Evolutionary conservation across 2,113 vertebrate genomes (phyloP).

Genomic region (Mandrillus leucophaeus): DNA sequence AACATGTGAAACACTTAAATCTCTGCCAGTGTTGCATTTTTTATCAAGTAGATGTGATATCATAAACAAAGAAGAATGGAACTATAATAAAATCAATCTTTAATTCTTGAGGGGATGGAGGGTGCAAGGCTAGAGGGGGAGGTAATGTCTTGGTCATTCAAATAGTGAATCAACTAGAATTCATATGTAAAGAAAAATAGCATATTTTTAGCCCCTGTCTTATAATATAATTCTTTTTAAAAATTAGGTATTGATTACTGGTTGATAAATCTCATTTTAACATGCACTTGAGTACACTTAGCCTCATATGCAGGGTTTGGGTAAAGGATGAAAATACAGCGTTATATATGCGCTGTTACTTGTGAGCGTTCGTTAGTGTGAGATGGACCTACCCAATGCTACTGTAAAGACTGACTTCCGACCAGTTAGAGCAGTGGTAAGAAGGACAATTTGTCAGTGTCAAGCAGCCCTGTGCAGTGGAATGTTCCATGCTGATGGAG

Average conservation of each 20-base stretch:
- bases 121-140: not conserved
- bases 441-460: not conserved
- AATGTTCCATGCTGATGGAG: not conserved
- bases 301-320: not conserved
- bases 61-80: conserved; percentile 64
- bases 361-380: not conserved
- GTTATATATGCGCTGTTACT: not conserved
- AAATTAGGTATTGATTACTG: conserved; percentile 55
- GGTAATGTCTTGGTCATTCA: conserved; percentile 1
- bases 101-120: conserved; percentile 2
- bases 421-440: not conserved
- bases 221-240: not conserved
- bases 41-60: conserved; percentile 41
- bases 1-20: conserved; percentile 65
- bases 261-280: conserved; percentile 36
- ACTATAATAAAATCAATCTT: conserved; percentile 77
- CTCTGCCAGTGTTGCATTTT: conserved; percentile 40
- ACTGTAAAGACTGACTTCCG: not conserved
- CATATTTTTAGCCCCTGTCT: conserved; percentile 2
- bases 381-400: not conserved
- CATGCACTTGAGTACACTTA: not conserved
- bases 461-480: not conserved
- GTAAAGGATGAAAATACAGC: not conserved
- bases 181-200: conserved; percentile 42
- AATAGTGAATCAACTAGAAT: conserved; percentile 63